Conservation (phyloP, 2,888 invertebrate genomes). For the Melanargia galathea region DNA sequence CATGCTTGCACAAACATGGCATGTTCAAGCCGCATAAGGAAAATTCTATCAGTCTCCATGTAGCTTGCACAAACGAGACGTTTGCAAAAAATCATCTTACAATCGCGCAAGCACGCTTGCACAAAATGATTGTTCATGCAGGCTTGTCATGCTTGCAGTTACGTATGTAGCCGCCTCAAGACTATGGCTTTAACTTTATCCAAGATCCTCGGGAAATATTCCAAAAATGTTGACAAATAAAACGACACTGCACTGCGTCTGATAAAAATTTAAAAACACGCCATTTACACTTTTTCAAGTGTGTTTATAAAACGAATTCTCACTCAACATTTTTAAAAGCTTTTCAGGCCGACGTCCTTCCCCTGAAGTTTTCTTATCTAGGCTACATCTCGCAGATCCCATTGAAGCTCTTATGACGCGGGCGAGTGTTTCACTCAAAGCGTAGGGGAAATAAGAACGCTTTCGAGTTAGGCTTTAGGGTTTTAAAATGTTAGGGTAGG, state of each 20-base stretch:
- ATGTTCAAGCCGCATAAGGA: no score
- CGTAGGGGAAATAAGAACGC: slow-evolving; percentile 32
- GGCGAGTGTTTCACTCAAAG: slow-evolving; percentile 40
- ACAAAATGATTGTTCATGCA: no score
- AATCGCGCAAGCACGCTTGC: no score
- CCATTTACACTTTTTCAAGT: not conserved
- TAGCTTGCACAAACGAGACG: no score
- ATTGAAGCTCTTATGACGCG: slow-evolving; percentile 49
- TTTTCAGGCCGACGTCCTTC: slow-evolving; percentile 36
- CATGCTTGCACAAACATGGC: no score
- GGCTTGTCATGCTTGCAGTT: no score
- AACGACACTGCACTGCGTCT: not conserved
- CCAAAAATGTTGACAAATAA: not conserved
- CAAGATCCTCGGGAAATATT: no score
- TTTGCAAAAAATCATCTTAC: no score
- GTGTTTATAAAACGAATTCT: slow-evolving; percentile 24
- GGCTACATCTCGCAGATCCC: slow-evolving; percentile 57
- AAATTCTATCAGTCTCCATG: no score
- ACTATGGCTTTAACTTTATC: no score
- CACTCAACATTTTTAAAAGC: slow-evolving; percentile 27
- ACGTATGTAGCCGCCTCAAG: no score
- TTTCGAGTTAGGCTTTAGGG: slow-evolving; percentile 26
- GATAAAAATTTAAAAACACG: not conserved
- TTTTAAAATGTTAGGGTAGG: slow-evolving; percentile 20
- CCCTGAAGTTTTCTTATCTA: slow-evolving; percentile 50